Evolutionary conservation across 2,888 invertebrate genomes (phyloP), one percentile per base, ranked within the genome.

Genomic region (Orchesellides sinensis): DNA sequence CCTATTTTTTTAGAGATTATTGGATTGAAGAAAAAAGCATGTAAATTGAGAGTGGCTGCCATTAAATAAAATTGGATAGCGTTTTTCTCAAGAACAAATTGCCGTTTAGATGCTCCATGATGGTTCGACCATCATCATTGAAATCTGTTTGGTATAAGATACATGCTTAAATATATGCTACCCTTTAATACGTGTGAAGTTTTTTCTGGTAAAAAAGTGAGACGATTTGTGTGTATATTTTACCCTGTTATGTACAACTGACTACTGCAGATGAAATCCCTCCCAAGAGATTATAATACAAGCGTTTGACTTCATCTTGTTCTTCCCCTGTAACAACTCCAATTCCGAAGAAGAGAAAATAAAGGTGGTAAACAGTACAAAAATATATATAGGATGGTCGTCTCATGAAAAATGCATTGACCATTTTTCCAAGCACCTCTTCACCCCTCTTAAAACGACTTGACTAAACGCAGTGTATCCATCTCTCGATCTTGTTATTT

Each of bases 381-480:
- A 8, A 63, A 40, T 40, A 14, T 40, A 40, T 40, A 14, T 17
- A 17, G 25, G 40, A 68, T 47, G 66, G 54, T 75, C 59, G 40
- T 63, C 81, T 81, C 81, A 81, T 81, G 81, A 81, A 81, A 81
- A 74, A 81, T 81, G 74, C 74, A 81, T 81, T 74, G 81, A 69
- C 81, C 81, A 81, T 81, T 81, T 81, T 74, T 81, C 69, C 69
- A 73, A 69, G 68, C 74, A 81, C 81, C 81, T 81, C 49, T 81
- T 81, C 81, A 81, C 81, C 81, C 81, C 73, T 23, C 52, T 27
- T 23, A 40, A 73, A 73, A 68, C 68, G 66, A 81, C 66, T 73
- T 79, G 63, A 63, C 79, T 56, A 21, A 40, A 40, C n/a, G n/a
- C 40, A 40, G 54, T 45, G 25, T 29, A 23, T 47, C n/a, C 40